phyloP scores from a whole-genome alignment of 2,113 vertebrate genomes.

The Charina bottae region DNA sequence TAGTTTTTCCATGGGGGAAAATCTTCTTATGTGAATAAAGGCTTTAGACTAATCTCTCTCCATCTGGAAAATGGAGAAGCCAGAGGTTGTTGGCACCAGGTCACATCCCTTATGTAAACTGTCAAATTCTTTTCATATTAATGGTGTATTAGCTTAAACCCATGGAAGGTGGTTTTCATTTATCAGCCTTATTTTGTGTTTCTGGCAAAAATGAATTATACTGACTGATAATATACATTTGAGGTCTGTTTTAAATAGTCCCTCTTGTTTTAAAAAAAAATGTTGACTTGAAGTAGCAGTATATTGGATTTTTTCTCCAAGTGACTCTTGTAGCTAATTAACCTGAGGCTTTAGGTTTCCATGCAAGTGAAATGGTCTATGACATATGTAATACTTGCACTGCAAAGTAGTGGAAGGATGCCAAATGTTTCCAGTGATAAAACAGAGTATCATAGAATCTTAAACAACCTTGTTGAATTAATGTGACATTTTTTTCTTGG shows the following conservation, averaged over 20 bases:
- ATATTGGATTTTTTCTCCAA: constrained; percentile 48
- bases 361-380: constrained; percentile 36
- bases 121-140: constrained; percentile 85
- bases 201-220: not conserved
- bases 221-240: constrained; percentile 33
- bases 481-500: not conserved
- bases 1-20: constrained; percentile 77
- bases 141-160: constrained; percentile 80
- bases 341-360: constrained; percentile 54
- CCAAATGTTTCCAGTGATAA: constrained; percentile 31
- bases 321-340: constrained; percentile 52
- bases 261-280: constrained; percentile 58
- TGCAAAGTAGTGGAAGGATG: not conserved
- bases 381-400: constrained; percentile 30
- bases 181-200: constrained; percentile 63
- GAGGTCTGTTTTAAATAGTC: constrained; percentile 50
- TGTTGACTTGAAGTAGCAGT: constrained; percentile 42
- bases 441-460: constrained; percentile 23
- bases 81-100: constrained; percentile 80
- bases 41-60: constrained; percentile 80
- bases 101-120: constrained; percentile 90
- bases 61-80: constrained; percentile 85
- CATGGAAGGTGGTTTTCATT: constrained; percentile 68
- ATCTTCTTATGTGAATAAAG: constrained; percentile 82
- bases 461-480: constrained; percentile 32